Evolutionary conservation across 2,113 vertebrate genomes (phyloP).

Genomic region (Zosterops lateralis): DNA sequence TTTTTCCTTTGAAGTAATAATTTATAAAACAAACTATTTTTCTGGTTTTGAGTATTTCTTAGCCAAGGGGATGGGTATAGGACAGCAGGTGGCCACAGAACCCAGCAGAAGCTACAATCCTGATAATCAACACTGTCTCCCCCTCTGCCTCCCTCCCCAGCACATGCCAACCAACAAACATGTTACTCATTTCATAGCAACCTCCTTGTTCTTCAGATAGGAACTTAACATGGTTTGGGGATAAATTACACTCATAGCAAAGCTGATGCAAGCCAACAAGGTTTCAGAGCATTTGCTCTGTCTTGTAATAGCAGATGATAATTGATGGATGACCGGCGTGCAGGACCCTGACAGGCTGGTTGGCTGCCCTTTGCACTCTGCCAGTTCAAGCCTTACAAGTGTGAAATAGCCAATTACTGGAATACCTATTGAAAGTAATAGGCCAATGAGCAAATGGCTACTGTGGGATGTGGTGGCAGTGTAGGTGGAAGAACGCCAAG

Average conservation of each 20-base stretch:
- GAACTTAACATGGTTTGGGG: constrained; percentile 48
- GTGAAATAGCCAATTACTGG: constrained; percentile 99
- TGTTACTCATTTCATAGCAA: constrained; percentile 42
- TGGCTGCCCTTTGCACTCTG: constrained; percentile 94
- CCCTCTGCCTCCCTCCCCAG: neutral
- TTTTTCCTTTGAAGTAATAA: neutral
- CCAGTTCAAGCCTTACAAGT: constrained; percentile 93
- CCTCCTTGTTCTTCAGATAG: constrained; percentile 46
- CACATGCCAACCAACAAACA: constrained; percentile 21
- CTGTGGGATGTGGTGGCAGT: constrained; percentile 77
- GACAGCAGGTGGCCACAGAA: constrained; percentile 40
- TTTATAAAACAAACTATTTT: neutral
- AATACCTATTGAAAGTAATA: constrained; percentile 90
- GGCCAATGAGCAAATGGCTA: constrained; percentile 94
- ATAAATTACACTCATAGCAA: constrained; percentile 51
- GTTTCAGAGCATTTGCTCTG: constrained; percentile 76
- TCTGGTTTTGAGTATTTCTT: neutral
- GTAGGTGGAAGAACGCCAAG: constrained; percentile 79
- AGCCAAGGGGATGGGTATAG: neutral
- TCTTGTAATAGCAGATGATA: constrained; percentile 89
- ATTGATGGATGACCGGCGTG: constrained; percentile 89
- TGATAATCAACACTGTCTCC: neutral
- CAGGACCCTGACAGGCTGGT: constrained; percentile 87
- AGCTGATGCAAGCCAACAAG: constrained; percentile 77
- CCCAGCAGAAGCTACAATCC: constrained; percentile 25